Base-by-base conservation (phyloP, 2,888 invertebrate genomes). In the Allolobophora icterica region DNA sequence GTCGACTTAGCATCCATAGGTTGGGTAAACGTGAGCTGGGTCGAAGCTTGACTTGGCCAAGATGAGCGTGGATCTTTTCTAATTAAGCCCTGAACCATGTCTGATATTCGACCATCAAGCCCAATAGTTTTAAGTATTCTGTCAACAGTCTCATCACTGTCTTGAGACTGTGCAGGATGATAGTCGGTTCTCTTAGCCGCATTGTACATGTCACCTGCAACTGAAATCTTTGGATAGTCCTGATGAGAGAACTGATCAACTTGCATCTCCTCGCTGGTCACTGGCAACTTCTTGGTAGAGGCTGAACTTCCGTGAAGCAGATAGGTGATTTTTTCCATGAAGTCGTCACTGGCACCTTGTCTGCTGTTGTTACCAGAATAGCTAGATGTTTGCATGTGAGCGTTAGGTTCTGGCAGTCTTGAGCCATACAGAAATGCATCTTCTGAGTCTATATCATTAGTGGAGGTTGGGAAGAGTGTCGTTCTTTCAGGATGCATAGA, bases 91-190 rank as follows among this genome's bases (percentile, higher is more conserved):
- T 87, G 87, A 35, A 87, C 87, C 87, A 87, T 21, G 34, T 38
- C 38, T 0, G 87, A 35, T 6, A 87, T 38, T 34, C 87, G 34
- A 8, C 87, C 38, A 17, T 87, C 87, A 24, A 87, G 87, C 38
- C 87, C 87, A 24, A 87, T 87, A 34, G 87, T 87, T 17, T 87
- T 87, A 21, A 87, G 38, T 35, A 87, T 87, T 35, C 38, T 87
- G 35, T 87, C 87, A 19, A 87, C 35, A 19, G 87, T 87, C 34
- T 87, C 87, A 6, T 87, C 87, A 17, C 87, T 87, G 21, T 34
- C 71, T n/a, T 71, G 71, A n/a, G 52, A 52, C 52, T 1, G 2
- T 0, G 52, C 24, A 21, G 52, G 11, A 52, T 30, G 71, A n/a
- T n/a, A 11, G 30, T 71, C 71, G 1, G n/a, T n/a, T 71, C 71